Evolutionary conservation across 2,888 invertebrate genomes (phyloP).

Genomic region (Colostygia pectinataria): DNA sequence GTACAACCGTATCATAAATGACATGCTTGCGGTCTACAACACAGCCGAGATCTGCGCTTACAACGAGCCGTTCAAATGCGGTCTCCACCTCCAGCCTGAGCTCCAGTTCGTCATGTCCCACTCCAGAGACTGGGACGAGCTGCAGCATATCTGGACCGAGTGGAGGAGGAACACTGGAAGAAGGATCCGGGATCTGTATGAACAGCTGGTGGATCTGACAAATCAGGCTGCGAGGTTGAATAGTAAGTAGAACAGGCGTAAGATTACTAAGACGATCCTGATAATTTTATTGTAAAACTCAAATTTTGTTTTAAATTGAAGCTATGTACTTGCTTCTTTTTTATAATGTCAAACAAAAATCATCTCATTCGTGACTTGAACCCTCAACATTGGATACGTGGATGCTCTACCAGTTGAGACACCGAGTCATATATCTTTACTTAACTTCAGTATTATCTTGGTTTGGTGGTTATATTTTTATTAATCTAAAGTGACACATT

Average conservation of each 20-base stretch:
- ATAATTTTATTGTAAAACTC: no score
- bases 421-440: no score
- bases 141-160: conserved; percentile 94
- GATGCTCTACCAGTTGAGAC: no score
- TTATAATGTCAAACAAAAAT: no score
- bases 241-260: conserved; percentile 90
- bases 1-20: conserved; percentile 94
- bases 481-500: no score
- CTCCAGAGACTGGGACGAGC: conserved; percentile 92
- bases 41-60: conserved; percentile 92
- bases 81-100: conserved; percentile 91
- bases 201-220: conserved; percentile 90
- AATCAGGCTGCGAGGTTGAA: conserved; percentile 91
- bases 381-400: no score
- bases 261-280: no score
- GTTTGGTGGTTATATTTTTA: no score
- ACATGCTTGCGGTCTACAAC: conserved; percentile 94
- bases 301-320: no score
- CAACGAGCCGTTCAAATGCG: conserved; percentile 92
- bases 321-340: no score
- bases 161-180: conserved; percentile 94
- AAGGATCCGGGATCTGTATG: conserved; percentile 89
- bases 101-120: conserved; percentile 89
- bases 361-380: no score
- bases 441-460: no score